Evolutionary conservation across 2,113 vertebrate genomes (phyloP).

Genomic region (Spea multiplicata): DNA sequence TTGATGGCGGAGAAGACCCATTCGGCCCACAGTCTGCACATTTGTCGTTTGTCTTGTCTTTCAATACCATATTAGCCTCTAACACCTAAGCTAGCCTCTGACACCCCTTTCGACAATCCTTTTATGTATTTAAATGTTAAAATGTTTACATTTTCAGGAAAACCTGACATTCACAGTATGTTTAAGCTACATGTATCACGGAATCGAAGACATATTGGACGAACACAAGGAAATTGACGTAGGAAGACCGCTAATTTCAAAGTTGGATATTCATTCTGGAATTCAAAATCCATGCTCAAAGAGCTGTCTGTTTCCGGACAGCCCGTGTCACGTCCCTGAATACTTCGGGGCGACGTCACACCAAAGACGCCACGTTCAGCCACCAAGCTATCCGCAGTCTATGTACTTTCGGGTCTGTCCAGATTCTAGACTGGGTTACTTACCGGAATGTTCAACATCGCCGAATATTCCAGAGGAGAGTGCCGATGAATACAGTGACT

Average conservation of each 20-base stretch:
- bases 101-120: too few species aligned
- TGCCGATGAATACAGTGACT: conserved; percentile 16
- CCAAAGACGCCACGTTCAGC: neutral
- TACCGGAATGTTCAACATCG: conserved; percentile 5
- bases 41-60: too few species aligned
- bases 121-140: neutral
- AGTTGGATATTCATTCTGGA: conserved; percentile 78
- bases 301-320: conserved; percentile 67
- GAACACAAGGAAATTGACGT: conserved; percentile 83
- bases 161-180: conserved; percentile 84
- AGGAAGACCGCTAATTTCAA: conserved; percentile 87
- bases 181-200: conserved; percentile 78
- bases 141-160: conserved; percentile 66
- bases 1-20: too few species aligned
- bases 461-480: conserved; percentile 33
- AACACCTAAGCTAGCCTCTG: too few species aligned
- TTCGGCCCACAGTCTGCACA: too few species aligned
- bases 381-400: neutral
- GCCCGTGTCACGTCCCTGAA: conserved; percentile 67
- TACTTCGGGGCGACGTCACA: conserved; percentile 46
- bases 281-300: conserved; percentile 71
- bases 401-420: neutral
- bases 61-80: too few species aligned
- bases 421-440: neutral
- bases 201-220: conserved; percentile 78